These are phyloP conservation scores for Bhutanitis thaidina DNA, from an alignment of 2,888 invertebrate genomes.

Conservation along the genomic window DNA sequence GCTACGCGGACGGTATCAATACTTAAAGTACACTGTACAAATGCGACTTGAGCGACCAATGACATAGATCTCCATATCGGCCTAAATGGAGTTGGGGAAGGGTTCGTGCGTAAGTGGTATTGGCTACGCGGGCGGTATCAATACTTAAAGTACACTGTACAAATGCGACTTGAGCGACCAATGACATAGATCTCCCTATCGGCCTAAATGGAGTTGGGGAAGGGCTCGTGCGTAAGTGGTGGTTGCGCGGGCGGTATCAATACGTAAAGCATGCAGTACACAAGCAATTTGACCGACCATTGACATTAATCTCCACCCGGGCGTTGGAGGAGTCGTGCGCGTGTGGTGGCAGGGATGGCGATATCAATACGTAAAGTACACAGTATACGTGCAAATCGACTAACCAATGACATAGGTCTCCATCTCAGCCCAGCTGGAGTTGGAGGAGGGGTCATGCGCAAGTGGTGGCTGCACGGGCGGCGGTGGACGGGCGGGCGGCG, in stretches of 20 bases:
- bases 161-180: too few relatives aligned
- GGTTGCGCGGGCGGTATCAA: background rate
- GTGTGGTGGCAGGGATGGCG: background rate
- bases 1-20: background rate
- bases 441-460: conserved; percentile 82
- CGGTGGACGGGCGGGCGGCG: conserved; percentile 55
- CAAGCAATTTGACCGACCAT: conserved; percentile 71
- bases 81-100: conserved; percentile 89
- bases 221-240: background rate
- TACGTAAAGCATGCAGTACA: background rate
- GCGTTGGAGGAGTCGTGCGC: conserved; percentile 77
- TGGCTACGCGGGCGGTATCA: too few relatives aligned
- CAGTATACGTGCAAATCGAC: too few relatives aligned
- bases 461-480: conserved; percentile 30
- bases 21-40: too few relatives aligned
- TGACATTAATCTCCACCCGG: conserved; percentile 91
- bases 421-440: conserved; percentile 95
- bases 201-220: background rate
- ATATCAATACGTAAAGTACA: too few relatives aligned
- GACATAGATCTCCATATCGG: conserved; percentile 92
- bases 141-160: too few relatives aligned
- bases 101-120: too few relatives aligned
- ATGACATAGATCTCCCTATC: conserved; percentile 35
- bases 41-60: conserved; percentile 78
- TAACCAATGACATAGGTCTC: conserved; percentile 82